phyloP scores from a whole-genome alignment of 1,140 invertebrate genomes.

The Drosophila sturtevanti region DNA sequence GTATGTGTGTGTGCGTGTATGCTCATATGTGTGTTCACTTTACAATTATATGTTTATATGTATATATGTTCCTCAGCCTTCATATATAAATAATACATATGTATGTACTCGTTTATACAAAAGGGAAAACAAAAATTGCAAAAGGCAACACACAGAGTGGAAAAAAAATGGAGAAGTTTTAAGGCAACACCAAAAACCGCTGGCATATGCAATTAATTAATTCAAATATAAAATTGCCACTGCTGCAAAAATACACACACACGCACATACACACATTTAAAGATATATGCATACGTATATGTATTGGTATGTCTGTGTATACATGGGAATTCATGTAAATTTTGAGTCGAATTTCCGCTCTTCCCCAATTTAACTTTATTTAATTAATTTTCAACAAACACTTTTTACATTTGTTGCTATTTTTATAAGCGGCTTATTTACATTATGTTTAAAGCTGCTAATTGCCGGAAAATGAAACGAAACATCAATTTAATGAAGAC shows the following conservation, averaged over 20 bases:
- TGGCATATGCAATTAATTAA: constrained; percentile 78
- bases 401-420: constrained; percentile 18
- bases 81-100: neutral
- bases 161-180: constrained; percentile 51
- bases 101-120: neutral
- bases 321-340: neutral
- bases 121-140: neutral
- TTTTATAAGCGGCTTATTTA: constrained; percentile 54
- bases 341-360: neutral
- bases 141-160: constrained; percentile 24
- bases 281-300: neutral
- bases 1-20: neutral
- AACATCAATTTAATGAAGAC: constrained; percentile 14
- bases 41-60: neutral
- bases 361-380: constrained; percentile 32
- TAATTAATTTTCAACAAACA: constrained; percentile 45
- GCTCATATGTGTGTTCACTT: neutral
- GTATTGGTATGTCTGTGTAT: neutral
- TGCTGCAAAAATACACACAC: constrained; percentile 30
- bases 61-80: neutral
- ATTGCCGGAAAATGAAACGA: constrained; percentile 47
- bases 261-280: neutral
- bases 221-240: constrained; percentile 61
- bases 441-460: constrained; percentile 50
- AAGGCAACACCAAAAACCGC: constrained; percentile 54